Percentiles rank a stretch among this genome's conserved stretches.
Conservation (phyloP, 2,797 vertebrate genomes). For the Coluber constrictor region DNA sequence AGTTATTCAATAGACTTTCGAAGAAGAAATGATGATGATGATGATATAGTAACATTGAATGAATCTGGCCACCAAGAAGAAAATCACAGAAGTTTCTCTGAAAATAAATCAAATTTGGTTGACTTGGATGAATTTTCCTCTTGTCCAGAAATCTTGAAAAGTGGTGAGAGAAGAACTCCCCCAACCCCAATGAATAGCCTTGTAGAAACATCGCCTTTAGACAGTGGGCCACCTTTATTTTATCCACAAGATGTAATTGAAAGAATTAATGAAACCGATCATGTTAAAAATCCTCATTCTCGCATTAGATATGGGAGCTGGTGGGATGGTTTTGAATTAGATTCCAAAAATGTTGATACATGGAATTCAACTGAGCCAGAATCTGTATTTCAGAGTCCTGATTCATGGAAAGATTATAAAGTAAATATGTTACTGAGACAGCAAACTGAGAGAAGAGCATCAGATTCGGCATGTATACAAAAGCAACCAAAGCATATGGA, state of each 20-base stretch:
- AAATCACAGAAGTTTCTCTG: slow-evolving; percentile 59
- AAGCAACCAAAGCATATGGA: slow-evolving; percentile 56
- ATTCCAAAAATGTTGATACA: slow-evolving; percentile 68
- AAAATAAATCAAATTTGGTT: slow-evolving; percentile 60
- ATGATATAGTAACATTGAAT: slow-evolving; percentile 75
- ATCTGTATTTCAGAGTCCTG: slow-evolving; percentile 74
- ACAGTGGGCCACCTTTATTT: slow-evolving; percentile 76
- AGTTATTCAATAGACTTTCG: slow-evolving; percentile 71
- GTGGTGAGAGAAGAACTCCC: slow-evolving; percentile 76
- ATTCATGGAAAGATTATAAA: slow-evolving; percentile 69
- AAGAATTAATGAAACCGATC: slow-evolving; percentile 76
- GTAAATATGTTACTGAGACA: slow-evolving; percentile 45
- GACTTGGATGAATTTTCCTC: slow-evolving; percentile 61
- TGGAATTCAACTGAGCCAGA: slow-evolving; percentile 77
- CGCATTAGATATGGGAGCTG: slow-evolving; percentile 74
- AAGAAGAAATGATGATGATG: slow-evolving; percentile 71
- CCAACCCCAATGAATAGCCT: slow-evolving; percentile 88
- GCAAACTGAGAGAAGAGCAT: slow-evolving; percentile 63
- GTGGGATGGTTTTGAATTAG: slow-evolving; percentile 83
- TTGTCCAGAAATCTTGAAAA: slow-evolving; percentile 67
- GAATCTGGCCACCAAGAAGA: slow-evolving; percentile 65
- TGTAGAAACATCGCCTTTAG: slow-evolving; percentile 81
- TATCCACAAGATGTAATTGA: slow-evolving; percentile 81
- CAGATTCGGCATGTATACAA: slow-evolving; percentile 67
- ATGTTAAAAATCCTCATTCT: slow-evolving; percentile 71